Percentiles rank a stretch among this genome's conserved stretches.
phyloP scores from a whole-genome alignment of 2,113 vertebrate species.

The Machaerirhynchus nigripectus region DNA sequence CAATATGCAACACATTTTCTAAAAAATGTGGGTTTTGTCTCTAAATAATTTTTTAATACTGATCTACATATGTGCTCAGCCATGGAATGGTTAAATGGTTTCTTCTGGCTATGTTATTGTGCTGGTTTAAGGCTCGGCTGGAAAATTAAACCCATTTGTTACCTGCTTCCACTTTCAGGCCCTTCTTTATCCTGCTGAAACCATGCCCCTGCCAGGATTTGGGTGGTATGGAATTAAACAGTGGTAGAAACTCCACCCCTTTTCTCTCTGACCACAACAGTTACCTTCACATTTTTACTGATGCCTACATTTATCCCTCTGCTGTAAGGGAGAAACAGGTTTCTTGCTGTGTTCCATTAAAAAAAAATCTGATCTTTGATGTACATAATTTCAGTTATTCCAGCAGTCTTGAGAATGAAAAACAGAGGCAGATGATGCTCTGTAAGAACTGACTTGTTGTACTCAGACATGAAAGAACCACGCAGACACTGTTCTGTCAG shows the following conservation, averaged over 20 bases:
- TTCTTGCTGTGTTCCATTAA: background rate
- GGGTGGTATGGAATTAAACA: background rate
- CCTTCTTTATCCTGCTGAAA: background rate
- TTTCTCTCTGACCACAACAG: background rate
- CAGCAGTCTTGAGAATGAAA: background rate
- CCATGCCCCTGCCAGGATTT: rapidly evolving
- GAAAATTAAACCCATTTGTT: background rate
- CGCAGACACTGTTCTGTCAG: too few relatives aligned
- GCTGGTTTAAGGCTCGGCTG: background rate
- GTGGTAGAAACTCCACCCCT: background rate
- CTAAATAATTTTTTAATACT: background rate
- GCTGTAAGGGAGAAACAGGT: background rate
- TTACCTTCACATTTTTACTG: background rate
- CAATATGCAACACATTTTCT: background rate
- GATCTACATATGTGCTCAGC: background rate
- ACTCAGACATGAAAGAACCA: too few relatives aligned
- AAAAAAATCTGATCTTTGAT: background rate
- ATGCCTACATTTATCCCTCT: background rate
- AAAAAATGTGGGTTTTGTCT: background rate
- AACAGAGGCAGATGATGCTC: background rate
- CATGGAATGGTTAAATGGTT: background rate
- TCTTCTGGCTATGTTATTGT: background rate
- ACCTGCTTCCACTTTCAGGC: background rate
- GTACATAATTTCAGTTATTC: background rate
- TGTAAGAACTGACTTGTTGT: background rate